A percentile compares a stretch with the other conserved stretches of the same genome.
These are phyloP conservation scores for Tretioscincus oriximinensis DNA, from an alignment of 2,113 vertebrate genomes.

Conservation along the genomic window DNA sequence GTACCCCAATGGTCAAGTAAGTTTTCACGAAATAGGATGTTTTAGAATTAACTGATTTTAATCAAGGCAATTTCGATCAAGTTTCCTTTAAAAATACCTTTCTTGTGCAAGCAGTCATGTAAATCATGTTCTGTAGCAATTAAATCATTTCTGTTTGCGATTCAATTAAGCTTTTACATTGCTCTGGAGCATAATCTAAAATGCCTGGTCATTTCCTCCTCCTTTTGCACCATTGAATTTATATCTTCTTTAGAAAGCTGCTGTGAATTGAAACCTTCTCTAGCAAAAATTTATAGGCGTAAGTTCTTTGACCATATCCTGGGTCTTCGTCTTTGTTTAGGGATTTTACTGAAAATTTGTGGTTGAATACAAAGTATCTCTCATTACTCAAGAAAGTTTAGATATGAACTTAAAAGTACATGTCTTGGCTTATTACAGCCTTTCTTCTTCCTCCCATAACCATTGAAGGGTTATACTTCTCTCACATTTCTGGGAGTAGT, in stretches of 20 bases:
- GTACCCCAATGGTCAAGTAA: not conserved
- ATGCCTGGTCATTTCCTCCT: not conserved
- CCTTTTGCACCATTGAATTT: not conserved
- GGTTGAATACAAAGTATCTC: not conserved
- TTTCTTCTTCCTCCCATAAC: no score
- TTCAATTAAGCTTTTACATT: not conserved
- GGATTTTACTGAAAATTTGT: no score
- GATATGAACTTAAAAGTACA: not conserved
- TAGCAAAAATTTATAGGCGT: not conserved
- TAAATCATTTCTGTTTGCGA: not conserved
- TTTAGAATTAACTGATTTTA: not conserved
- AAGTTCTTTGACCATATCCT: not conserved
- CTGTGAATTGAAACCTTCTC: not conserved
- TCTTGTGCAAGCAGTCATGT: not conserved
- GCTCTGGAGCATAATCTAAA: not conserved
- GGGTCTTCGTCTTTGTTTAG: not conserved
- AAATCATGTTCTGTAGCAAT: not conserved
- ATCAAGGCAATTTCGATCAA: not conserved
- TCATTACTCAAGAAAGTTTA: not conserved
- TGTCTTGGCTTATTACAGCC: not conserved
- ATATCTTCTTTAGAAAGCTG: not conserved
- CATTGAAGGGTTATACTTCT: no score
- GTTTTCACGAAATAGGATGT: not conserved
- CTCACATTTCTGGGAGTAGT: no score
- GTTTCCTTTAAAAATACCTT: not conserved